Evolutionary conservation across 2,888 invertebrate species (phyloP), one percentile per base, ranked within the genome.

Genomic region (Alentia gelatinosa): DNA sequence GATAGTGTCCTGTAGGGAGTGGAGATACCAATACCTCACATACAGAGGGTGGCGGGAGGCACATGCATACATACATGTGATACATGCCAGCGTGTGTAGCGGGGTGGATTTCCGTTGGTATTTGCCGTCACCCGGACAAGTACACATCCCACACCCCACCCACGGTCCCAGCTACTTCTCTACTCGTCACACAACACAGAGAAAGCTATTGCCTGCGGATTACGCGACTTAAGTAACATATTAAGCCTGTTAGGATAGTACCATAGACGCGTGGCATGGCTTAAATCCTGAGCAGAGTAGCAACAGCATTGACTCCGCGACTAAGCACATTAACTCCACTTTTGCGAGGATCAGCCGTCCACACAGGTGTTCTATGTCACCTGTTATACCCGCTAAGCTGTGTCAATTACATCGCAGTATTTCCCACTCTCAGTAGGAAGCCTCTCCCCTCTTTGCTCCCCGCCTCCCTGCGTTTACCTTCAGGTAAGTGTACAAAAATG

Each of bases 161-260:
- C 33, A 74, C n/a, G 12, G 12, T 9, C 30, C 26, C 74, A 30
- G n/a, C 74, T 9, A 30, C n/a, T n/a, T 37, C 9, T 5, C 42
- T 50, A 86, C 86, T 86, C 50, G 86, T 86, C 86, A 86, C 86
- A 40, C 83, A 47, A 47, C 47, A 40, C 50, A 86, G 42, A 40
- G 5, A 86, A 30, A 42, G 47, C 86, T 47, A 86, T 86, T 47
- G 35, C 86, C 5, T n/a, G 23, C 86, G 47, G 86, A 86, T 86
- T 86, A 86, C 33, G 86, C 86, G 42, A 86, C 86, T 86, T 86
- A 86, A 86, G 86, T 86, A 86, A 86, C 86, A 86, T 86, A 86
- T 86, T 86, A 86, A 86, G 86, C 86, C 86, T 86, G 86, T 86
- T 86, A 86, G 86, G 47, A 86, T 47, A 42, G 86, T 86, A 42